phyloP scores from a whole-genome alignment of 2,888 invertebrate genomes.

The Oscheius myriophilus region DNA sequence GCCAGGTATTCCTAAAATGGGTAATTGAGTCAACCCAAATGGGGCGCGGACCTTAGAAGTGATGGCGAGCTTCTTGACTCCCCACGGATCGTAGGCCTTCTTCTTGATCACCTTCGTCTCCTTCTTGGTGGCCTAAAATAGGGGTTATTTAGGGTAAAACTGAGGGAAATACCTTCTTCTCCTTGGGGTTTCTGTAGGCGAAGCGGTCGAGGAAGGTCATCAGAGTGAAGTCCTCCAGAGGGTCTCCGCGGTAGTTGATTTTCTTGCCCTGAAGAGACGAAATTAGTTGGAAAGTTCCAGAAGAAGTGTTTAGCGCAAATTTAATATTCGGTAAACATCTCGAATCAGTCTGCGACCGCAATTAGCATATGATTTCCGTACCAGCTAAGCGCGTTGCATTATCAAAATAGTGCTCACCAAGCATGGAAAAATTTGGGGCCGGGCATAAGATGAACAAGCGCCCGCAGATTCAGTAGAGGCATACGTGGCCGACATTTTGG shows the following conservation, averaged over 20 bases:
- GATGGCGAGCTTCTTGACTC: conserved; percentile 55
- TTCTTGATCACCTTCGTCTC: conserved; percentile 35
- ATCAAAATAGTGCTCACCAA: no score
- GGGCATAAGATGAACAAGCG: no score
- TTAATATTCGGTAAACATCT: no score
- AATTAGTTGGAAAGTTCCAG: background rate
- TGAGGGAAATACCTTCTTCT: conserved; percentile 24
- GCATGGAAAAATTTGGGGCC: no score
- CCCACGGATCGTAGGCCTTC: conserved; percentile 58
- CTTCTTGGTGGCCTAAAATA: background rate
- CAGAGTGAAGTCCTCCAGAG: conserved; percentile 88
- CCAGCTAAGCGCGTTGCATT: background rate
- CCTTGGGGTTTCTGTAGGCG: conserved; percentile 86
- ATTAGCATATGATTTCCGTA: background rate
- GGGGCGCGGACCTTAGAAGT: conserved; percentile 44
- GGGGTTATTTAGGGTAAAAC: background rate
- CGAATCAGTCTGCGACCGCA: no score
- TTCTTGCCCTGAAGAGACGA: conserved; percentile 41
- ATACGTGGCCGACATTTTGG: no score
- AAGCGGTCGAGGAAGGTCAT: conserved; percentile 92
- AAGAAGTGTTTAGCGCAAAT: no score
- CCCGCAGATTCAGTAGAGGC: no score
- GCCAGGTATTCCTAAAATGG: conserved; percentile 63
- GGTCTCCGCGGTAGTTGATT: conserved; percentile 86
- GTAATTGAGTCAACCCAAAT: background rate